Percentiles rank a stretch among this genome's conserved stretches.
These are phyloP conservation scores for Epistrophe grossulariae DNA, from an alignment of 2,888 invertebrate species.

Conservation along the genomic window DNA sequence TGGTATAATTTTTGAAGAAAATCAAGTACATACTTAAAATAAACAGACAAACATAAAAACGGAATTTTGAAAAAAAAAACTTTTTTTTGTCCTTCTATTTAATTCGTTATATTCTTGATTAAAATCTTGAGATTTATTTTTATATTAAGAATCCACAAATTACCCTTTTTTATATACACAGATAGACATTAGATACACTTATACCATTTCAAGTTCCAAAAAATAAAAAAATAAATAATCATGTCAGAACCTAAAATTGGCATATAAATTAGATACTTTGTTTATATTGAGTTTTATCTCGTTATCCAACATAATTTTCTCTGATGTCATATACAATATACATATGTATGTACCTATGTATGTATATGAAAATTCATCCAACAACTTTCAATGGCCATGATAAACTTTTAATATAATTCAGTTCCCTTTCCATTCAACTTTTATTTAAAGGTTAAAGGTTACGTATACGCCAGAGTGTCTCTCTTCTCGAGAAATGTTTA, in stretches of 20 bases:
- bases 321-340: background rate
- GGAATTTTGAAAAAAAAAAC: too few species aligned
- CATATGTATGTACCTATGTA: too few species aligned
- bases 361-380: too few species aligned
- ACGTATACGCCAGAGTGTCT: slow-evolving; percentile 52
- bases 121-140: background rate
- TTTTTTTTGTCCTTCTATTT: too few species aligned
- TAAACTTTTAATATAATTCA: slow-evolving; percentile 20
- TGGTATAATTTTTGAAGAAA: too few species aligned
- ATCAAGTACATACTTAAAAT: too few species aligned
- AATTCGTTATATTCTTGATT: too few species aligned
- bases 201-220: background rate
- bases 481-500: background rate
- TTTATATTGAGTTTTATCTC: slow-evolving; percentile 21
- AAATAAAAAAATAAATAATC: background rate
- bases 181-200: too few species aligned
- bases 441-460: slow-evolving; percentile 48
- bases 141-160: background rate
- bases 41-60: too few species aligned
- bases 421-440: slow-evolving; percentile 21
- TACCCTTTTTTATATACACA: too few species aligned
- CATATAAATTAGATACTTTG: slow-evolving; percentile 6
- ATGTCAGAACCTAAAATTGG: background rate
- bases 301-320: slow-evolving; percentile 22
- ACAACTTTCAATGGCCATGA: background rate